These are phyloP conservation scores for Dryocosmus kuriphilus DNA, from an alignment of 2,888 invertebrate species.

Conservation along the genomic window DNA sequence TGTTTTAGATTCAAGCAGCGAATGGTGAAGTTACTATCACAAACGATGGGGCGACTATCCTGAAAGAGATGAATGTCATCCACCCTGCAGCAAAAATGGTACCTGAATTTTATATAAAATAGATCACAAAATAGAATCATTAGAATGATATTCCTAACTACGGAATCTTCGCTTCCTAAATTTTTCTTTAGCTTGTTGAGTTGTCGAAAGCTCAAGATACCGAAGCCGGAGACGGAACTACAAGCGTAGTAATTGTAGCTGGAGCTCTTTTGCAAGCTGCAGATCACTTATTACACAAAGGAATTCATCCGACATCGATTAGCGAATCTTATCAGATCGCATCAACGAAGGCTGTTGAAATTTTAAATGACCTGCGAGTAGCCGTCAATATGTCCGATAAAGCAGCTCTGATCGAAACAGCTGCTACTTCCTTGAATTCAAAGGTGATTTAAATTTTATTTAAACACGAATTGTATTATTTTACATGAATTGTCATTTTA, in stretches of 20 bases:
- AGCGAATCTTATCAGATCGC: slow-evolving; percentile 98
- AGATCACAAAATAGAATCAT: not conserved
- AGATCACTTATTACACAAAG: slow-evolving; percentile 93
- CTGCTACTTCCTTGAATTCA: slow-evolving; percentile 98
- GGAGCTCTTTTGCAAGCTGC: slow-evolving; percentile 97
- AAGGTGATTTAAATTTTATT: slow-evolving; percentile 80
- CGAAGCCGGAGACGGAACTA: slow-evolving; percentile 99
- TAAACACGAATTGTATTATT: not conserved
- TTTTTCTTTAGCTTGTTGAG: slow-evolving; percentile 90
- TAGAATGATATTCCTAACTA: not conserved
- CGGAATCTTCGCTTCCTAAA: not conserved
- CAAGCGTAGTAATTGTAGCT: slow-evolving; percentile 98
- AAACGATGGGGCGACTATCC: slow-evolving; percentile 99
- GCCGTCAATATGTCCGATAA: slow-evolving; percentile 92
- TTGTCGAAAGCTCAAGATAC: slow-evolving; percentile 98
- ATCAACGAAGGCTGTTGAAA: slow-evolving; percentile 85
- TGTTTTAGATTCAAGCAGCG: slow-evolving; percentile 91
- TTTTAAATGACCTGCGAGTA: slow-evolving; percentile 90
- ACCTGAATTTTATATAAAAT: slow-evolving; percentile 56
- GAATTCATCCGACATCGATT: slow-evolving; percentile 98
- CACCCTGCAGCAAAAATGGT: slow-evolving; percentile 99
- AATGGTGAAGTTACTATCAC: slow-evolving; percentile 99
- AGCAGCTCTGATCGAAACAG: slow-evolving; percentile 93
- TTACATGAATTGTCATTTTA: not conserved
- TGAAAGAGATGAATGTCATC: slow-evolving; percentile 98